Percentiles rank a stretch among this genome's conserved stretches.
These are phyloP conservation scores for Istiophorus platypterus DNA, from an alignment of 2,113 vertebrate genomes.

Conservation along the genomic window DNA sequence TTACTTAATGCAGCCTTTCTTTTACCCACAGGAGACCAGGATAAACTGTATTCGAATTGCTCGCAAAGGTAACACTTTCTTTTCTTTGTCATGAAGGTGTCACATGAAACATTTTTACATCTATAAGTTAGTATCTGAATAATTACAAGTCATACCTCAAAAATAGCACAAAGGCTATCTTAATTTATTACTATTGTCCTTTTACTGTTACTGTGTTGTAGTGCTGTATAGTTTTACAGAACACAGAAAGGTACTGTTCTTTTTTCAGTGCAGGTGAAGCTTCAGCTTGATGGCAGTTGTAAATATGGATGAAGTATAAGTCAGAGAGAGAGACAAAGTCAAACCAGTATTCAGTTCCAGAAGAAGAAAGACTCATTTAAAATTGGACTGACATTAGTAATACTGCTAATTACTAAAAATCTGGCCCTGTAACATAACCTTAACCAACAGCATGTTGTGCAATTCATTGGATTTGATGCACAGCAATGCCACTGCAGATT, in stretches of 20 bases:
- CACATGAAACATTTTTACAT: neutral
- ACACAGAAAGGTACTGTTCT: neutral
- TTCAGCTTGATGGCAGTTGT: neutral
- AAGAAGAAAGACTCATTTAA: neutral
- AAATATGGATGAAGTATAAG: neutral
- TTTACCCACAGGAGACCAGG: slow-evolving; percentile 88
- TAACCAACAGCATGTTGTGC: neutral
- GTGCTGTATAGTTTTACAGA: neutral
- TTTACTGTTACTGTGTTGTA: neutral
- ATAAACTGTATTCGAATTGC: slow-evolving; percentile 95
- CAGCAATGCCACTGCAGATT: too few relatives aligned
- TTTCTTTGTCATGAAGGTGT: slow-evolving; percentile 2
- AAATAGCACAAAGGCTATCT: neutral
- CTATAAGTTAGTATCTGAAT: neutral
- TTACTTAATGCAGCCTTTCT: slow-evolving; percentile 39
- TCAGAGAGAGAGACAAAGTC: neutral
- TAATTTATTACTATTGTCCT: neutral
- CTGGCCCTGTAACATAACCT: neutral
- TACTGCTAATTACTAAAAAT: neutral
- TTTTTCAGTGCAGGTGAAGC: neutral
- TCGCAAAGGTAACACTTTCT: slow-evolving; percentile 91
- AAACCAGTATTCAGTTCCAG: neutral
- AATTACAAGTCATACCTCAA: neutral
- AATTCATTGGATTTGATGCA: neutral
- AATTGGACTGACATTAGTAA: neutral